These are phyloP conservation scores for Endomychus coccineus DNA, from an alignment of 2,888 invertebrate genomes.

Conservation along the genomic window DNA sequence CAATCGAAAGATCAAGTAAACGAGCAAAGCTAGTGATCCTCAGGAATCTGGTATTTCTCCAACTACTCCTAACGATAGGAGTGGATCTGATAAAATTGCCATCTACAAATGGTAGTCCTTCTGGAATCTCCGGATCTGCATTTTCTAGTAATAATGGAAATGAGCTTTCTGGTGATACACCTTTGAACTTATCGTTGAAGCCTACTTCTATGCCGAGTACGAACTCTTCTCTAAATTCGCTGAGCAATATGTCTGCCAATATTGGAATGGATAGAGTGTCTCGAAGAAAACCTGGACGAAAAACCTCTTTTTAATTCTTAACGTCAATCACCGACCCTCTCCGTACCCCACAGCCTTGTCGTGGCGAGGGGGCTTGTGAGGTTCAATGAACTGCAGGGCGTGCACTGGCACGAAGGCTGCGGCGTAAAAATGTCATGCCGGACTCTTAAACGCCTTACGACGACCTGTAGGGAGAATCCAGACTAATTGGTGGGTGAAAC, in stretches of 20 bases:
- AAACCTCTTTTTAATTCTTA: no score
- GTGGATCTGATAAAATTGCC: slow-evolving; percentile 79
- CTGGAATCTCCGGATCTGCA: slow-evolving; percentile 32
- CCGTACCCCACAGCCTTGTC: no score
- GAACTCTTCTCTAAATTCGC: slow-evolving; percentile 52
- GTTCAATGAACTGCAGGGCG: no score
- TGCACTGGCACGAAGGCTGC: no score
- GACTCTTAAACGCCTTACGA: no score
- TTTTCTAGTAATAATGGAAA: slow-evolving; percentile 30
- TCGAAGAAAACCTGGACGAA: slow-evolving; percentile 67
- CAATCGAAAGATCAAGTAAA: slow-evolving; percentile 45
- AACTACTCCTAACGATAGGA: no score
- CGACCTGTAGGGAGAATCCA: no score
- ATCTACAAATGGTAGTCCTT: slow-evolving; percentile 50
- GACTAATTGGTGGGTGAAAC: no score
- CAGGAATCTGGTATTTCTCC: no score
- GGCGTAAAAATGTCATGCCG: no score
- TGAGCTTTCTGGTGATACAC: slow-evolving; percentile 62
- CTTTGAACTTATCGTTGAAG: slow-evolving; percentile 77
- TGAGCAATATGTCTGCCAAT: slow-evolving; percentile 51
- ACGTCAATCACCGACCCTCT: no score
- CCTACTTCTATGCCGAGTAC: slow-evolving; percentile 43
- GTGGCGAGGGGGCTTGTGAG: no score
- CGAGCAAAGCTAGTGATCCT: slow-evolving; percentile 34
- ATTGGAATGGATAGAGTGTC: slow-evolving; percentile 50